phyloP scores from a whole-genome alignment of 1,140 invertebrate species.

The Adoxophyes honmai region DNA sequence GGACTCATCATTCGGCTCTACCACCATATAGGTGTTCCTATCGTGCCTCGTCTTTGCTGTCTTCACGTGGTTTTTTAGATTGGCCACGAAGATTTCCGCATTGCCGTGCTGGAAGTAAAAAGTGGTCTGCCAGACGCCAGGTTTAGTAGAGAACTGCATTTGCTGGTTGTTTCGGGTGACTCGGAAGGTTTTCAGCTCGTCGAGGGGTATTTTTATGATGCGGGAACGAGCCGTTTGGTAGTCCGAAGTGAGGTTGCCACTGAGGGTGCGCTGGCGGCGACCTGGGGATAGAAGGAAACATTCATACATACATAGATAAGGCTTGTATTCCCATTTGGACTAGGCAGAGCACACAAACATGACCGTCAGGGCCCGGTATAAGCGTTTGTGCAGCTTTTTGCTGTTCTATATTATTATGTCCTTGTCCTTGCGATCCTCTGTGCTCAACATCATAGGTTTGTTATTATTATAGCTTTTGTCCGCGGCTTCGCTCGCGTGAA shows the following conservation, averaged over 20 bases:
- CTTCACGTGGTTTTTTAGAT: slow-evolving; percentile 79
- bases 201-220: slow-evolving; percentile 81
- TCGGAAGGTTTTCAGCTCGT: slow-evolving; percentile 83
- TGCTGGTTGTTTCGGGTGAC: slow-evolving; percentile 82
- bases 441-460: too few species aligned
- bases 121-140: slow-evolving; percentile 85
- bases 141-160: slow-evolving; percentile 84
- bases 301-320: too few species aligned
- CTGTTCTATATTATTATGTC: too few species aligned
- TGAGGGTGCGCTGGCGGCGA: slow-evolving; percentile 74
- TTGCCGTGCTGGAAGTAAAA: slow-evolving; percentile 93
- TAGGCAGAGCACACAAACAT: too few species aligned
- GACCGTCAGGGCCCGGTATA: too few species aligned
- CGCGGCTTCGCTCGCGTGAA: too few species aligned
- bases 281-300: slow-evolving; percentile 32
- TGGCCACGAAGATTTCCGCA: slow-evolving; percentile 86
- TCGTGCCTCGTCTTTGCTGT: slow-evolving; percentile 83
- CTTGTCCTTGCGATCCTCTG: too few species aligned
- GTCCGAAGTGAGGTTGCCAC: slow-evolving; percentile 75
- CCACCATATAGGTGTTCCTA: slow-evolving; percentile 83
- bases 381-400: too few species aligned
- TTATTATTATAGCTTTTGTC: too few species aligned
- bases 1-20: slow-evolving; percentile 80
- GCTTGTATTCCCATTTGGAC: too few species aligned
- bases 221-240: slow-evolving; percentile 74